These are phyloP conservation scores for Temnopleurus reevesii DNA, from an alignment of 53 echinoderm and acorn worm genomes.

Conservation along the genomic window DNA sequence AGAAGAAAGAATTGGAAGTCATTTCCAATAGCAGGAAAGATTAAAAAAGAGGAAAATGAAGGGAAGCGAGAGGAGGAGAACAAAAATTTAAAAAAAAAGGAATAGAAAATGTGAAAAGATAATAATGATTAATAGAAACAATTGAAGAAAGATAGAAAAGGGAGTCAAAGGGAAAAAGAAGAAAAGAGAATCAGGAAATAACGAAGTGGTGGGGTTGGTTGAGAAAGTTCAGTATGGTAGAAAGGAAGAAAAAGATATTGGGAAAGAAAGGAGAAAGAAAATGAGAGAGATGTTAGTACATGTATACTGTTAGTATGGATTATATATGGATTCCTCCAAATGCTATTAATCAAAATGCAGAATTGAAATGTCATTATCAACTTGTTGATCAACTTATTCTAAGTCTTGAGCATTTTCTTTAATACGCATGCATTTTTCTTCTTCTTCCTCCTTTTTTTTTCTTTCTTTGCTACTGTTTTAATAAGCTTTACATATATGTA, in stretches of 20 bases:
- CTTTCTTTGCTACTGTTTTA: too few relatives aligned
- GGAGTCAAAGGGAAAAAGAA: not conserved
- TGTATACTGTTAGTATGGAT: not conserved
- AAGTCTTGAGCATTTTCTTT: too few relatives aligned
- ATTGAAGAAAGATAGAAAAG: not conserved
- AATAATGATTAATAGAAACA: too few relatives aligned
- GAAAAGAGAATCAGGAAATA: not conserved
- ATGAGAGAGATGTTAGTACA: not conserved
- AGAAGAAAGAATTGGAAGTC: conserved; percentile 20
- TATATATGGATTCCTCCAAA: too few relatives aligned
- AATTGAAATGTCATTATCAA: too few relatives aligned
- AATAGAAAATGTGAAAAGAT: not conserved
- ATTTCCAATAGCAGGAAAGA: conserved; percentile 19
- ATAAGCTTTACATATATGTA: too few relatives aligned
- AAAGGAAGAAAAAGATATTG: not conserved
- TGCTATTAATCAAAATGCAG: too few relatives aligned
- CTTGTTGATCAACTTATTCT: too few relatives aligned
- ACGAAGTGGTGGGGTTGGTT: not conserved
- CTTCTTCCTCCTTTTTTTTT: too few relatives aligned
- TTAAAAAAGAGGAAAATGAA: conserved; percentile 4
- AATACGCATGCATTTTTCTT: too few relatives aligned
- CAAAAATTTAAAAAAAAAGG: conserved; percentile 16
- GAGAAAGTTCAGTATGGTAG: not conserved
- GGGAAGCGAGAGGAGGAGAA: conserved; percentile 20
- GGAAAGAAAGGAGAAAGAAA: not conserved